These are phyloP conservation scores for Dallia pectoralis DNA, from an alignment of 2,797 vertebrate species.

Conservation along the genomic window DNA sequence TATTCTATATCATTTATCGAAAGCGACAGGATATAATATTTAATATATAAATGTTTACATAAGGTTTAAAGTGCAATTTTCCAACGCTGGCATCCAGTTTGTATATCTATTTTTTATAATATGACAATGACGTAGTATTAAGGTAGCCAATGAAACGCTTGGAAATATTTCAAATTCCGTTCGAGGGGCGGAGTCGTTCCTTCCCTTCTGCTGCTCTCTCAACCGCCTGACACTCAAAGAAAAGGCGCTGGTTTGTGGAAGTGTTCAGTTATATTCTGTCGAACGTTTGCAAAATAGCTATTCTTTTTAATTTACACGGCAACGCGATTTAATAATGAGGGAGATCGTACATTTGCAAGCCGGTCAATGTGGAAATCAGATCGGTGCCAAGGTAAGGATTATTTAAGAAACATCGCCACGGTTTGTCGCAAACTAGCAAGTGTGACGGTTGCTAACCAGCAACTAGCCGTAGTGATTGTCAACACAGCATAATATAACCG, in stretches of 20 bases:
- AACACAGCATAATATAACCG: too few species aligned
- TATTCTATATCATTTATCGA: too few species aligned
- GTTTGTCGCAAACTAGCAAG: too few species aligned
- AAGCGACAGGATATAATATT: too few species aligned
- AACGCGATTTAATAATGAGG: conserved; percentile 6
- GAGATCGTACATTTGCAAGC: conserved; percentile 21
- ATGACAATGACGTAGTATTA: neutral
- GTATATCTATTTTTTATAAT: neutral
- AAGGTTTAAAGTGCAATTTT: neutral
- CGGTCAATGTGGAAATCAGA: conserved; percentile 22
- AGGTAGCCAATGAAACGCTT: neutral
- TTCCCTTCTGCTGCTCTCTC: neutral
- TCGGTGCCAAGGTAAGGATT: conserved; percentile 8
- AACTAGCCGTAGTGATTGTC: too few species aligned
- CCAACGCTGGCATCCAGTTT: neutral
- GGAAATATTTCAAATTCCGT: neutral
- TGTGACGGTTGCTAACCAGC: too few species aligned
- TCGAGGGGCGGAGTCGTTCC: neutral
- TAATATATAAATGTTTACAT: too few species aligned
- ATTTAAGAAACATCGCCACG: neutral
- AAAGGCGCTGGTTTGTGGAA: neutral
- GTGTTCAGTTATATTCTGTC: neutral
- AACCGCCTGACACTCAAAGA: neutral
- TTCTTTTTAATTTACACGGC: neutral
- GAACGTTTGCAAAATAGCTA: neutral